These are phyloP conservation scores for Leptothorax acervorum DNA, from an alignment of 2,888 invertebrate genomes.

Conservation along the genomic window DNA sequence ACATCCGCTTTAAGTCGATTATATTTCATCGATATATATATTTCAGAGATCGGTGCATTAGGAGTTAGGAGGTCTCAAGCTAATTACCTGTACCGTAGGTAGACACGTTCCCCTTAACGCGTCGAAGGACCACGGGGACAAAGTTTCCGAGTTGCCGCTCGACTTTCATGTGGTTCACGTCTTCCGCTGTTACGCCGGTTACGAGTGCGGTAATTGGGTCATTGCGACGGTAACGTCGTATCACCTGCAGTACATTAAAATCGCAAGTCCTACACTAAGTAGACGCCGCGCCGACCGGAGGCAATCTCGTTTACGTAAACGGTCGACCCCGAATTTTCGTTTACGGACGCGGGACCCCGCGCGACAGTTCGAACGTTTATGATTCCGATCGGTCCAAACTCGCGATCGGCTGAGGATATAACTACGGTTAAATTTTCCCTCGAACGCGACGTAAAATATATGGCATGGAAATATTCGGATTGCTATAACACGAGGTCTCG, in stretches of 20 bases:
- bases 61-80: constrained; percentile 59
- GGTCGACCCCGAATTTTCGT: neutral
- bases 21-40: constrained; percentile 53
- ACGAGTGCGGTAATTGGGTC: constrained; percentile 73
- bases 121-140: constrained; percentile 66
- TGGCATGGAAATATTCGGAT: neutral
- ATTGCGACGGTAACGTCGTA: constrained; percentile 59
- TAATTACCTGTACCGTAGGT: constrained; percentile 61
- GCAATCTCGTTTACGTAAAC: constrained; percentile 25
- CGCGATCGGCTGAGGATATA: neutral
- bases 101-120: constrained; percentile 59
- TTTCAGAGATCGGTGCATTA: constrained; percentile 62
- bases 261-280: constrained; percentile 56
- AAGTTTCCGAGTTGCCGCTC: constrained; percentile 68
- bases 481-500: neutral
- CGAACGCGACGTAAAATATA: neutral
- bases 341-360: neutral
- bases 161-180: constrained; percentile 73
- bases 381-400: neutral
- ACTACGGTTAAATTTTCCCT: neutral
- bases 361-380: neutral
- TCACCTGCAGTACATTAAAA: constrained; percentile 60
- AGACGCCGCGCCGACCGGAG: constrained; percentile 47
- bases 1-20: constrained; percentile 38
- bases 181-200: constrained; percentile 68